Conservation (phyloP, 2,888 invertebrate species). For the Dorcus parallelipipedus region DNA sequence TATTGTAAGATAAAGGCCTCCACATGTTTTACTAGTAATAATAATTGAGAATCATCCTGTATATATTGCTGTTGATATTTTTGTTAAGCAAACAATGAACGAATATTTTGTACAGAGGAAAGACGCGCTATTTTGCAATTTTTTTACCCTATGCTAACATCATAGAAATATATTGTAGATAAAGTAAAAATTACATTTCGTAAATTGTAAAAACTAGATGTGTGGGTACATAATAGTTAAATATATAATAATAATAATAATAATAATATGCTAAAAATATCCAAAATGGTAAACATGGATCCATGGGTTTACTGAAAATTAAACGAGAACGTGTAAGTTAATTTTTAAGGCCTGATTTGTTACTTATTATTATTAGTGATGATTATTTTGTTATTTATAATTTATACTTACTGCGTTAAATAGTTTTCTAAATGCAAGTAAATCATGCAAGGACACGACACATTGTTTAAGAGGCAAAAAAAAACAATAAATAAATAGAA, state of each 20-base stretch:
- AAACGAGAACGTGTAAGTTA: not conserved
- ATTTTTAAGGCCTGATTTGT: not conserved
- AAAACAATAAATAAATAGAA: not conserved
- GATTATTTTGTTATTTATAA: not conserved
- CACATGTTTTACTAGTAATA: too few relatives aligned
- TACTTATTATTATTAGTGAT: not conserved
- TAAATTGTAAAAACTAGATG: not conserved
- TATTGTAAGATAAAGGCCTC: too few relatives aligned
- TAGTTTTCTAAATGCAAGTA: not conserved
- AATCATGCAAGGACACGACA: not conserved
- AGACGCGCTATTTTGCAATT: not conserved
- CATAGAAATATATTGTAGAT: not conserved
- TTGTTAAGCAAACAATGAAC: not conserved
- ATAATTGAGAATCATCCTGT: not conserved
- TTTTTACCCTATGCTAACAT: not conserved
- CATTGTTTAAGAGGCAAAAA: not conserved
- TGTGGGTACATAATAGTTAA: not conserved
- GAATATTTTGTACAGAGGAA: not conserved
- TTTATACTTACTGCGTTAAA: not conserved
- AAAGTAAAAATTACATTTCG: slow-evolving; percentile 1
- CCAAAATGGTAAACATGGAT: not conserved
- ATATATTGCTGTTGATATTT: not conserved
- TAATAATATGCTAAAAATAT: not conserved
- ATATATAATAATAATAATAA: not conserved
- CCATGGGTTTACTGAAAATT: not conserved